phyloP scores from a whole-genome alignment of 2,113 vertebrate species.

The Urocolius indicus region DNA sequence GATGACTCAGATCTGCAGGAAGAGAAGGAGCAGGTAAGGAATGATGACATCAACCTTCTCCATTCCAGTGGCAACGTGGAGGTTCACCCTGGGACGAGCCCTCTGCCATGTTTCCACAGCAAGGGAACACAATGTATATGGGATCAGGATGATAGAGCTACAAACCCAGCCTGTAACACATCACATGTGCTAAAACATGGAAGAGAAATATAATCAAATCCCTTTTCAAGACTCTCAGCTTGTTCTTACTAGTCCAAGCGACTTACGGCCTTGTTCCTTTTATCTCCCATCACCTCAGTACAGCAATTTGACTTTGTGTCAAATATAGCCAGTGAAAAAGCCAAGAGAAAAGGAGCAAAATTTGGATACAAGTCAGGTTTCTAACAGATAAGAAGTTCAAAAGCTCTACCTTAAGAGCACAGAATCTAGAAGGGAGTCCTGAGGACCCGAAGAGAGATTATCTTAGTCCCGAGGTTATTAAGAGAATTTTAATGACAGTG shows the following conservation, averaged over 20 bases:
- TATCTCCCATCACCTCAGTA: background rate
- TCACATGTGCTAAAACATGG: rapidly evolving
- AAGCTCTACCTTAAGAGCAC: background rate
- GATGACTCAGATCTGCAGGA: background rate
- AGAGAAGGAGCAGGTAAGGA: background rate
- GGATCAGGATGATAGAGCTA: background rate
- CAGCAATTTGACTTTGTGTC: background rate
- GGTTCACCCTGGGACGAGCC: background rate
- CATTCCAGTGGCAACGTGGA: background rate
- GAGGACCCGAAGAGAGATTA: background rate
- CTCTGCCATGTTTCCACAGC: background rate
- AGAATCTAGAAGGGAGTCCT: background rate
- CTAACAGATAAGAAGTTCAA: background rate
- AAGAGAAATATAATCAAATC: too few species aligned
- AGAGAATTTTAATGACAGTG: background rate
- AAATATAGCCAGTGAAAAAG: background rate
- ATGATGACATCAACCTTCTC: rapidly evolving
- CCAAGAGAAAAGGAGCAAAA: background rate
- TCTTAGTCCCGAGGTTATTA: background rate
- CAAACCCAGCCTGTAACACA: background rate
- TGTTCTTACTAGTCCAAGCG: background rate
- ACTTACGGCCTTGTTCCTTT: background rate
- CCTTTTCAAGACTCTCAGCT: background rate
- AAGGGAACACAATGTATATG: rapidly evolving
- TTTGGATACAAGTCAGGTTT: background rate